A percentile compares a stretch with the other conserved stretches of the same genome.
These are phyloP conservation scores for Sialis fuliginosa DNA, from an alignment of 2,888 invertebrate species.

Conservation along the genomic window DNA sequence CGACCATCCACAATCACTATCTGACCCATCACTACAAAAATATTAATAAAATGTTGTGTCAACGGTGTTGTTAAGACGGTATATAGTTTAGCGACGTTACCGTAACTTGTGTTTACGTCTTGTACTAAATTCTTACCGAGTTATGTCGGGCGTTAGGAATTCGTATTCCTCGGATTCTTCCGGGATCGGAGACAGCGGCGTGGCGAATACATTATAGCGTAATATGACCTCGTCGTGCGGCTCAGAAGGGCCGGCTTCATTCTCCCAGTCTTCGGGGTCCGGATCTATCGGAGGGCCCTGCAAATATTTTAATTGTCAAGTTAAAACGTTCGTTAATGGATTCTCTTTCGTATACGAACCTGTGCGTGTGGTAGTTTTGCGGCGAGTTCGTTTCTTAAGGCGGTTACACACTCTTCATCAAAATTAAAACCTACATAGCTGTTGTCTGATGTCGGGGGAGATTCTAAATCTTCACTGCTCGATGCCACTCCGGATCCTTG, in stretches of 20 bases:
- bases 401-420: constrained; percentile 53
- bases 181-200: constrained; percentile 39
- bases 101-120: neutral
- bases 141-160: constrained; percentile 5
- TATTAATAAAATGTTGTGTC: constrained; percentile 5
- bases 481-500: constrained; percentile 12
- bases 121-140: constrained; percentile 1
- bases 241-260: constrained; percentile 18
- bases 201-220: constrained; percentile 35
- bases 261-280: constrained; percentile 23
- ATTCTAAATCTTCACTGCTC: constrained; percentile 16
- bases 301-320: neutral
- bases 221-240: constrained; percentile 20
- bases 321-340: neutral
- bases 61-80: neutral
- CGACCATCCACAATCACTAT: constrained; percentile 22
- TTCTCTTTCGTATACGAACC: constrained; percentile 19
- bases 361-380: constrained; percentile 53
- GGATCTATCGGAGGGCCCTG: constrained; percentile 1
- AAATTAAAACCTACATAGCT: constrained; percentile 37
- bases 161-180: constrained; percentile 26
- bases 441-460: constrained; percentile 9
- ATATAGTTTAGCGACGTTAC: neutral
- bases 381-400: constrained; percentile 49
- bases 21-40: constrained; percentile 14